A percentile compares a stretch with the other conserved stretches of the same genome.
Conservation (phyloP, 2,888 invertebrate species). For the Diplolepis rosae region DNA sequence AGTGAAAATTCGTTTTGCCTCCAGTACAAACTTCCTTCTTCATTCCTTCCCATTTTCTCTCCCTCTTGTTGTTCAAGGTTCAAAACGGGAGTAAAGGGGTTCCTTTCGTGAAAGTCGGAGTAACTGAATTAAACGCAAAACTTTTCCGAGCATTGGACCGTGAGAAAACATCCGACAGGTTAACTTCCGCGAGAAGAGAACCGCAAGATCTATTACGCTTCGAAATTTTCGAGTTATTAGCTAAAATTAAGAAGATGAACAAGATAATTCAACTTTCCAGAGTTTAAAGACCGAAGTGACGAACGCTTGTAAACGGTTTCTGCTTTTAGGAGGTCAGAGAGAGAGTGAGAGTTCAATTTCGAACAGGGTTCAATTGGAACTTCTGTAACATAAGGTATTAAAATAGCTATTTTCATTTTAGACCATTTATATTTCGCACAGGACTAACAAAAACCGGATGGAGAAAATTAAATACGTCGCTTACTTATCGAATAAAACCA, state of each 20-base stretch:
- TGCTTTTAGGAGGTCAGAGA: neutral
- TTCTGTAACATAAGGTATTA: no score
- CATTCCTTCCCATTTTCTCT: constrained; percentile 11
- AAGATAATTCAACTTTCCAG: neutral
- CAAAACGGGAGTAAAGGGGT: constrained; percentile 15
- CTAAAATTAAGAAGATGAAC: neutral
- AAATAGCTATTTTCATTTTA: no score
- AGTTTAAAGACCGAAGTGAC: no score
- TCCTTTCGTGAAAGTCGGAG: constrained; percentile 16
- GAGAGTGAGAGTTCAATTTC: no score
- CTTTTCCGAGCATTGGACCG: constrained; percentile 20
- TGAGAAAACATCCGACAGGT: constrained; percentile 20
- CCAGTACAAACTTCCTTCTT: neutral
- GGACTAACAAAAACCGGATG: no score
- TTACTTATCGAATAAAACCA: no score
- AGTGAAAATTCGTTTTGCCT: constrained; percentile 30
- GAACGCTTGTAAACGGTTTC: constrained; percentile 2
- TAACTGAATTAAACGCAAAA: constrained; percentile 29
- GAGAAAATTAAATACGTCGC: no score
- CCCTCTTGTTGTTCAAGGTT: constrained; percentile 10
- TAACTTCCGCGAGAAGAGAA: constrained; percentile 6
- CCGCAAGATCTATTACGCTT: constrained; percentile 14
- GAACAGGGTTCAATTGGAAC: no score
- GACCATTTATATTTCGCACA: no score
- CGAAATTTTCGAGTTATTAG: constrained; percentile 2